Evolutionary conservation across 2,113 vertebrate genomes (phyloP).

Genomic region (Rhodinocichla rosea): DNA sequence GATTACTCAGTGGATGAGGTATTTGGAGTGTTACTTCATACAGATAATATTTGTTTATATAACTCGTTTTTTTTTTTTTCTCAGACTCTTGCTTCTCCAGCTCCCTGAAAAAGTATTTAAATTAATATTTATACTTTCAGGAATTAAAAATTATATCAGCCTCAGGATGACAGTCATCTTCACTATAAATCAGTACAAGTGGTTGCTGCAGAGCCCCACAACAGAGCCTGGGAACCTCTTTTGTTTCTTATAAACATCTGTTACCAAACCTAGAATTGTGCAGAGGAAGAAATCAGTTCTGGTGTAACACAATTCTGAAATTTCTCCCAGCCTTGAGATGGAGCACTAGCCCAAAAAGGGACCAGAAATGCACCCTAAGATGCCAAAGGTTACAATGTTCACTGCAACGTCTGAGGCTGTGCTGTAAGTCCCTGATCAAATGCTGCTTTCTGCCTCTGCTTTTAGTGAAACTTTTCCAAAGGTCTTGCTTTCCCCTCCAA

Average conservation of each 20-base stretch:
- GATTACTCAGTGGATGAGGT: neutral
- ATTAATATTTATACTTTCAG: neutral
- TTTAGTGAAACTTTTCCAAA: neutral
- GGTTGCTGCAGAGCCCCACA: neutral
- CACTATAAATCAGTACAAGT: neutral
- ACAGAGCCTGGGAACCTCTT: neutral
- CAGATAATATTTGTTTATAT: neutral
- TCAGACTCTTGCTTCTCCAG: neutral
- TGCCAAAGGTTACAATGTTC: neutral
- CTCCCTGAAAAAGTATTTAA: neutral
- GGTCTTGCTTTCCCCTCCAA: neutral
- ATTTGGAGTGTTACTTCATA: neutral
- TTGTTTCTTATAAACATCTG: neutral
- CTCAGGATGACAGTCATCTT: neutral
- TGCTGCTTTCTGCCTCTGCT: neutral
- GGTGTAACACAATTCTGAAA: neutral
- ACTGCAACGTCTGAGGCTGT: neutral
- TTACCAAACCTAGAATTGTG: neutral
- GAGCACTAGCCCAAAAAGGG: neutral
- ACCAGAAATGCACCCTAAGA: neutral
- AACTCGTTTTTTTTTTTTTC: neutral
- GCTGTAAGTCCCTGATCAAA: accelerated
- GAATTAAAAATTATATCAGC: neutral
- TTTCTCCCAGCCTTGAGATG: neutral
- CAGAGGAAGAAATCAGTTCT: neutral